Conservation (phyloP, 2,888 invertebrate species). For the Ametastegia equiseti region DNA sequence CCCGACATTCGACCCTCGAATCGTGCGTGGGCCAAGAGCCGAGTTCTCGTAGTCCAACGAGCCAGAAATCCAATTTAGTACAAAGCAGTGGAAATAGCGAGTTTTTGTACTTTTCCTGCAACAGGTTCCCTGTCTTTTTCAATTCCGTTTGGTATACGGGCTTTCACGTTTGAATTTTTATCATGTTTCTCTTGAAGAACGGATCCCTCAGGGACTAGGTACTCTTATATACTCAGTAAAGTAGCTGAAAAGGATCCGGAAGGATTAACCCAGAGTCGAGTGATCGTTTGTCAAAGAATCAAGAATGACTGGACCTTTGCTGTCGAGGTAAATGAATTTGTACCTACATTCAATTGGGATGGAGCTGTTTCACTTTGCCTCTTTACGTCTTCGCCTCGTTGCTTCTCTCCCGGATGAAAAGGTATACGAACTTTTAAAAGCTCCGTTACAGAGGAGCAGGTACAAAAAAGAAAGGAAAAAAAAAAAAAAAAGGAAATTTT, state of each 20-base stretch:
- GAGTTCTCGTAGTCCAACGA: not conserved
- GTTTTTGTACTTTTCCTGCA: not conserved
- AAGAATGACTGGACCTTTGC: conserved; percentile 14
- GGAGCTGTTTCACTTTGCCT: conserved; percentile 16
- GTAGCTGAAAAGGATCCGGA: not conserved
- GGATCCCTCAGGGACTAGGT: not conserved
- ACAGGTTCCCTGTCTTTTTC: conserved; percentile 14
- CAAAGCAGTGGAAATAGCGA: conserved; percentile 2
- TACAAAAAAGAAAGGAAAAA: not conserved
- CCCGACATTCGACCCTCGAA: not conserved
- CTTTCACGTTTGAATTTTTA: not conserved
- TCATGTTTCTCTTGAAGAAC: not conserved
- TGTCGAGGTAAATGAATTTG: not conserved
- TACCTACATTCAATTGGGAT: conserved; percentile 5
- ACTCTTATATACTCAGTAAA: not conserved
- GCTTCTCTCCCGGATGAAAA: not conserved
- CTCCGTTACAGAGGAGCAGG: not conserved
- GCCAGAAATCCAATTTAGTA: not conserved
- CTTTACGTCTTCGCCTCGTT: not conserved
- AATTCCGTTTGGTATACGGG: not conserved
- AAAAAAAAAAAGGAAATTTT: not conserved
- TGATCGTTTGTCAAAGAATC: conserved; percentile 34
- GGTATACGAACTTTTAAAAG: conserved; percentile 3
- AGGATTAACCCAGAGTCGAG: not conserved
- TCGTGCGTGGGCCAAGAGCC: not conserved